Base-by-base conservation (phyloP, 1,140 invertebrate genomes). In the Dinothrombium tinctorium region DNA sequence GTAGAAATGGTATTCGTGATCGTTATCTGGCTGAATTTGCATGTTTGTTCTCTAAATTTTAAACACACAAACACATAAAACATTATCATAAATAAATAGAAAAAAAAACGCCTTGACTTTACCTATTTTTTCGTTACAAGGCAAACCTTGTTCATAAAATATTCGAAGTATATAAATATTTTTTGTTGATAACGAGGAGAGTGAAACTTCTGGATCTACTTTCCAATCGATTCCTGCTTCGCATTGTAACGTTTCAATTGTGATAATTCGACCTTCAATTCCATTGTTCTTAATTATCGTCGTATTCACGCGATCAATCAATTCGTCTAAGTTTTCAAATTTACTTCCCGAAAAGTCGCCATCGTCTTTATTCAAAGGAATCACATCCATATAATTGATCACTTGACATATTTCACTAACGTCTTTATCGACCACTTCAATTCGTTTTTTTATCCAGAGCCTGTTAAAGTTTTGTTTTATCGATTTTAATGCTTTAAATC, bases 121-220 rank as follows among this genome's bases (percentile, higher is more conserved):
- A 50, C 49, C 49, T 21, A 50, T 49, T 41, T 46, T 33, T 44
- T 51, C 47, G 2, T 36, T 17, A 21, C 9, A 19, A 21, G 33
- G 37, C 26, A 21, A 15, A 12, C 38, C 40, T 24, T 33, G 11
- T 42, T 53, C 51, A 26, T 42, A 52, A 31, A 53, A 53, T 8
- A 53, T 44, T 41, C 51, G 32, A 3, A 53, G 24, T 24, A 53
- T 33, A 29, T 47, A 51, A 11, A 53, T 14, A 31, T 47, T 46
- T 40, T 46, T 46, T 3, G 19, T 46, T 2, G 40, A 42, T 28
- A 46, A 24, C 1, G 14, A 21, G 5, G 44, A 46, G n/a, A 46
- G 23, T 23, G 44, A 22, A 12, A n/a, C 19, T 20, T 46, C 44
- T 7, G 44, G 46, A 17, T 42, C 33, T 9, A 46, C 26, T 39